phyloP scores from a whole-genome alignment of 2,113 vertebrate species.

The Burhinus oedicnemus region DNA sequence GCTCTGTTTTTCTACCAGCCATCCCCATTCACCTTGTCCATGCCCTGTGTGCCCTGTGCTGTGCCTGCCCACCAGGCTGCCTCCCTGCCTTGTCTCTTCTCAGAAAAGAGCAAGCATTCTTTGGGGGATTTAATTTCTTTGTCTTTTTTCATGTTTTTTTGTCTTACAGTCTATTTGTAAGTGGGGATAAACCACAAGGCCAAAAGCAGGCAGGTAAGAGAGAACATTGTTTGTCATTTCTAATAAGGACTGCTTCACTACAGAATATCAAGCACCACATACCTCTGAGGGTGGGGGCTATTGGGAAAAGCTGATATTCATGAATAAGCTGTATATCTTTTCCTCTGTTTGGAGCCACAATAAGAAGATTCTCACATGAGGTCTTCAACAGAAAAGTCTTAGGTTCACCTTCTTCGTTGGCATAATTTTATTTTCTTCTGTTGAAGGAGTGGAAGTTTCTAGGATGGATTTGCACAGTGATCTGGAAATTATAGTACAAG shows the following conservation, averaged over 20 bases:
- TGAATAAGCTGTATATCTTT: neutral
- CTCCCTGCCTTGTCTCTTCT: neutral
- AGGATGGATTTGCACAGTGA: neutral
- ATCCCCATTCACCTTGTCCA: neutral
- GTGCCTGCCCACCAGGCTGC: neutral
- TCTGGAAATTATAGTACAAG: neutral
- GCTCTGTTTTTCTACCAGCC: neutral
- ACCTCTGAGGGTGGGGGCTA: fast-evolving
- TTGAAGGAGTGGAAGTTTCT: neutral
- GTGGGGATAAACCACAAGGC: neutral
- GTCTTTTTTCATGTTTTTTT: neutral
- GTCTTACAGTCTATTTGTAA: constrained; percentile 11
- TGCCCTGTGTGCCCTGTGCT: neutral
- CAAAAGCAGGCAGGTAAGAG: constrained; percentile 34
- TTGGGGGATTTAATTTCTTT: neutral
- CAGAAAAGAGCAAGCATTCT: neutral
- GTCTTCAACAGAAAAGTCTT: neutral
- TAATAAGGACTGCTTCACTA: neutral
- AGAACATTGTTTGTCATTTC: neutral
- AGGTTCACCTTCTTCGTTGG: neutral
- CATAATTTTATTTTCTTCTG: neutral
- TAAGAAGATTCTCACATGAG: neutral
- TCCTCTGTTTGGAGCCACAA: neutral
- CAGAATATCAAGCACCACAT: neutral
- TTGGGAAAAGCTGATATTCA: neutral